Base-by-base conservation (phyloP, 2,797 vertebrate species). In the Sebastes diaconus region DNA sequence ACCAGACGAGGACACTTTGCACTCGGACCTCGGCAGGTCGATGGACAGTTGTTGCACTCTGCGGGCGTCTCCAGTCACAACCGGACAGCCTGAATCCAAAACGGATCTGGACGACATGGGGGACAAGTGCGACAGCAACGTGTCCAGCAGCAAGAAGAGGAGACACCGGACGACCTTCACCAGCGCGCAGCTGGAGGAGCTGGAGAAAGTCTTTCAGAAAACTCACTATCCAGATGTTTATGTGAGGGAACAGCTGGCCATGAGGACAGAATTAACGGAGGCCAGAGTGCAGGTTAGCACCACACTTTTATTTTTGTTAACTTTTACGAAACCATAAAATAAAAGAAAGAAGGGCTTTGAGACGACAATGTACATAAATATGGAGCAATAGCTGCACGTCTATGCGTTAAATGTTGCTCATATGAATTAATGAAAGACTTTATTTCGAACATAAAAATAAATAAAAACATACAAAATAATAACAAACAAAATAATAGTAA, bases 161-260 rank as follows among this genome's bases (percentile, higher is more conserved):
- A 95, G 99, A 42, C 98, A 99, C 92, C 93, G 98, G 86, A 99
- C 98, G 13, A 99, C 98, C 39, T 99, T 99, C 90, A 99, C 97
- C 73, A 99, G 97, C 94, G 94, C 97, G 82, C 98, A 99, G 92
- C 95, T 99, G 75, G 98, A 99, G 84, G 98, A 99, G 86, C 94
- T 99, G 75, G 98, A 99, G 94, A 99, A 99, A 83, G 98, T 99
- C 24, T 99, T 99, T 87, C 98, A 99, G 96, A 99, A 99, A 88
- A 99, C 98, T 1, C 98, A 99, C 90, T 99, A 99, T 39, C 98
- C 98, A 0, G 98, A 99, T 87, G 98, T 99, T 10, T 99, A 99
- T 24, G 98, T 99, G 75, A 93, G 98, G 90, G 98, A 99, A 79
- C 98, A 99, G 92, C 97, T 99, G 79, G 98, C 98, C 85, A 96